Base-by-base conservation (phyloP, 2,888 invertebrate genomes). In the Kryphioiulus occultus region DNA sequence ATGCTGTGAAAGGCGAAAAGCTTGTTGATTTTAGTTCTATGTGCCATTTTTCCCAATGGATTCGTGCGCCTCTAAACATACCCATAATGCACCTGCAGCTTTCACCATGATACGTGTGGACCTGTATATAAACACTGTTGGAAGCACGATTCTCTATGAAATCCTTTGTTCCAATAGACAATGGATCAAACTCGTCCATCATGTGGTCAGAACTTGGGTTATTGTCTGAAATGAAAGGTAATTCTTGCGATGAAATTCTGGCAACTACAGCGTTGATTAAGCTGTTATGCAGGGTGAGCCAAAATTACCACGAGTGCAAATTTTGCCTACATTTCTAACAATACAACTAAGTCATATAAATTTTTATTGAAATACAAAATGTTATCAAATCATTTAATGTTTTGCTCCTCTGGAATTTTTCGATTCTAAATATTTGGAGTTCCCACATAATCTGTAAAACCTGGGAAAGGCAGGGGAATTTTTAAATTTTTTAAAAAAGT, bases 181-280 rank as follows among this genome's bases (percentile, higher is more conserved):
- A 68, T 68, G 68, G 68, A 68, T 68, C 68, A 68, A 68, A 68
- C 68, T 68, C 22, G 68, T 68, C 26, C 68, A 22, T 68, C 68
- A 68, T 68, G 68, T 68, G 68, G 68, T 68, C 68, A 68, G 68
- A 68, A 68, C 68, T 68, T 68, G 26, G 26, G 68, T 68, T 68
- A 68, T 68, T 68, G 68, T 68, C 68, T 68, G 68, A 22, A 68
- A 68, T 68, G 68, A 68, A 68, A 68, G 68, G 68, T 68, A 68
- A 68, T 68, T 68, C 68, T 68, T 68, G 68, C 68, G n/a, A 68
- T 68, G 68, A 68, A 68, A 68, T 68, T 68, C 26, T 68, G 68
- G 68, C 26, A 26, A 68, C 26, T 68, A 9, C 68, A 26, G 26
- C 68, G 26, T 26, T 22, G 22, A n/a, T 22, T 26, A 68, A 68